Percentiles rank a stretch among this genome's conserved stretches.
These are phyloP conservation scores for Whitmania pigra DNA, from an alignment of 1,140 invertebrate species.

Conservation along the genomic window DNA sequence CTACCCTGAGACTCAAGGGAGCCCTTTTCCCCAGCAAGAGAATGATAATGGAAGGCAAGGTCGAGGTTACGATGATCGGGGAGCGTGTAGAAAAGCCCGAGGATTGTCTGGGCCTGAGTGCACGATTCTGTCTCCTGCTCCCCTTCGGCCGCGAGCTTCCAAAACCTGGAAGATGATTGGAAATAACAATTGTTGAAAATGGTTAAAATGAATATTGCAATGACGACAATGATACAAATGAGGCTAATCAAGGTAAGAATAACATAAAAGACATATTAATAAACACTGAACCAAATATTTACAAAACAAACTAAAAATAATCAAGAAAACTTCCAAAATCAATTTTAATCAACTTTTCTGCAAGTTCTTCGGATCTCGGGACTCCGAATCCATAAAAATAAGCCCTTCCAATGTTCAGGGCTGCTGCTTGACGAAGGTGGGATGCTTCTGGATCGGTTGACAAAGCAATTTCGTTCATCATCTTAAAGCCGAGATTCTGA, in stretches of 20 bases:
- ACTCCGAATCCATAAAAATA: slow-evolving; percentile 41
- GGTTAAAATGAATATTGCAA: background rate
- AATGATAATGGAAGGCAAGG: slow-evolving; percentile 43
- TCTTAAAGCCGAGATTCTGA: slow-evolving; percentile 34
- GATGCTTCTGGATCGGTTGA: slow-evolving; percentile 28
- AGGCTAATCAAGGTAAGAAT: too few species aligned
- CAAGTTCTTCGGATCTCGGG: slow-evolving; percentile 35
- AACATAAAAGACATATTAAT: too few species aligned
- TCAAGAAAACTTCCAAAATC: too few species aligned
- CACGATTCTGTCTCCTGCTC: slow-evolving; percentile 39
- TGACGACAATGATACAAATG: too few species aligned
- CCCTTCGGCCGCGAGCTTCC: slow-evolving; percentile 40
- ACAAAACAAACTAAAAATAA: background rate
- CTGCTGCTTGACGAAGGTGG: slow-evolving; percentile 33
- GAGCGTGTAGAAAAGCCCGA: slow-evolving; percentile 42
- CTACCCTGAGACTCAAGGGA: slow-evolving; percentile 43
- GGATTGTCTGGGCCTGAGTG: slow-evolving; percentile 37
- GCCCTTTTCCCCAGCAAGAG: slow-evolving; percentile 42
- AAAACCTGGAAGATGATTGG: slow-evolving; percentile 29
- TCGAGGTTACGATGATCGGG: slow-evolving; percentile 34
- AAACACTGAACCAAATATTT: too few species aligned
- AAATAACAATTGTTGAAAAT: background rate
- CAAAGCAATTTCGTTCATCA: slow-evolving; percentile 33
- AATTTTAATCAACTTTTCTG: slow-evolving; percentile 34
- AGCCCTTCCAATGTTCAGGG: slow-evolving; percentile 39